phyloP scores from a whole-genome alignment of 1,140 invertebrate species.

The Listronotus bonariensis region DNA sequence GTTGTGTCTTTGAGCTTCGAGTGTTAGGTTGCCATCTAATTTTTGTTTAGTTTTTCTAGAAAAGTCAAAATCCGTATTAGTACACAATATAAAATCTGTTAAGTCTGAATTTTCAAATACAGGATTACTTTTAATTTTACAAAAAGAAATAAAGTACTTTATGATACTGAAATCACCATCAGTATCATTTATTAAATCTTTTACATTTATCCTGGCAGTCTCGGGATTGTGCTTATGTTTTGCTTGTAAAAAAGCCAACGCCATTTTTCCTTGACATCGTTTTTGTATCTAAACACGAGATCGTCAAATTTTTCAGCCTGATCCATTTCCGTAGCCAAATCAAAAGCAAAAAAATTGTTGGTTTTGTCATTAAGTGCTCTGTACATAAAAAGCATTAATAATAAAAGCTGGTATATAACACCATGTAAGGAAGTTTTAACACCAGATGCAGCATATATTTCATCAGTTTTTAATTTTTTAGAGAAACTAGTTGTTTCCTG shows the following conservation, averaged over 20 bases:
- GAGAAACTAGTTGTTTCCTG: no score
- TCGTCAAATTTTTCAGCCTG: conserved; percentile 38
- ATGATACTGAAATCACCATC: conserved; percentile 4
- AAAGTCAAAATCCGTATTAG: conserved; percentile 17
- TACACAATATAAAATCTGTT: conserved; percentile 12
- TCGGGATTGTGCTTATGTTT: conserved; percentile 12
- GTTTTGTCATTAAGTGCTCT: background rate
- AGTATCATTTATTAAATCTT: background rate
- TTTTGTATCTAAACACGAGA: conserved; percentile 22
- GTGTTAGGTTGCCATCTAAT: background rate
- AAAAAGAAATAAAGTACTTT: conserved; percentile 23
- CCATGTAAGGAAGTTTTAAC: conserved; percentile 29
- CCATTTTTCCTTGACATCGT: background rate
- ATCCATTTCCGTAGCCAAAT: conserved; percentile 34
- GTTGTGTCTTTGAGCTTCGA: background rate
- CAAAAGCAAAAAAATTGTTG: background rate
- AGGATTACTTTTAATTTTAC: conserved; percentile 5
- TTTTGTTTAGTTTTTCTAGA: background rate
- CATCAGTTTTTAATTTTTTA: no score
- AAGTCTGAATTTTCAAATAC: conserved; percentile 1
- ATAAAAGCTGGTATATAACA: conserved; percentile 27
- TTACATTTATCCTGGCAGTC: background rate
- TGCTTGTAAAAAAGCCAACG: conserved; percentile 22
- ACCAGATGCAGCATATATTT: conserved; percentile 5
- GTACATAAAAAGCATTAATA: conserved; percentile 24